These are phyloP conservation scores for Branchipolynoe longqiensis DNA, from an alignment of 2,888 invertebrate genomes.

Conservation along the genomic window DNA sequence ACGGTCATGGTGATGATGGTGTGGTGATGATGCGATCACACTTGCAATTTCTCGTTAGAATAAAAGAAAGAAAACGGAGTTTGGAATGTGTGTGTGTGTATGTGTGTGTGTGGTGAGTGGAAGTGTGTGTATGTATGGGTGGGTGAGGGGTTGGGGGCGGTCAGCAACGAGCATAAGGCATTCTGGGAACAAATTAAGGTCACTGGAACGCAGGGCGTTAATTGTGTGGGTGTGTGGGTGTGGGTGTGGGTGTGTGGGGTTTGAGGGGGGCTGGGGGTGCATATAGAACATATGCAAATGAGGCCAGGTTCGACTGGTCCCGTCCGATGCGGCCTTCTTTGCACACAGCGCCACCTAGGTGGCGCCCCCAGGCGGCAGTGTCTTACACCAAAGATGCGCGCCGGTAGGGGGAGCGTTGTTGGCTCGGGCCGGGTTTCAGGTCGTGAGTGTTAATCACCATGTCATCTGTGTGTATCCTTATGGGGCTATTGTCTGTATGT, in stretches of 20 bases:
- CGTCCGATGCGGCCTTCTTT: no score
- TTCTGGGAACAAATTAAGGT: no score
- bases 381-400: not conserved
- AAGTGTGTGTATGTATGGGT: not conserved
- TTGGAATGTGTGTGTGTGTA: not conserved
- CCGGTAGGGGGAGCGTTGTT: not conserved
- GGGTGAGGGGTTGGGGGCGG: not conserved
- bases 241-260: not conserved
- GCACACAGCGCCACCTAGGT: not conserved
- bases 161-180: no score
- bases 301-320: not conserved
- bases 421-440: not conserved
- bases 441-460: no score
- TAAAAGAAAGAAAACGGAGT: not conserved
- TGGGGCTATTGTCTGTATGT: not conserved
- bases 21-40: not conserved
- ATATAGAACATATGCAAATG: no score
- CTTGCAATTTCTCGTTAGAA: not conserved
- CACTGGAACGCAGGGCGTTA: no score
- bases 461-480: not conserved
- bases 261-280: not conserved
- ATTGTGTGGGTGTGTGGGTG: no score
- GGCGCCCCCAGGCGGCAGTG: not conserved
- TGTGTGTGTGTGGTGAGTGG: not conserved
- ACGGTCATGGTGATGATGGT: no score